Base-by-base conservation (phyloP, 2,113 vertebrate species). In the Ammodytes dubius region DNA sequence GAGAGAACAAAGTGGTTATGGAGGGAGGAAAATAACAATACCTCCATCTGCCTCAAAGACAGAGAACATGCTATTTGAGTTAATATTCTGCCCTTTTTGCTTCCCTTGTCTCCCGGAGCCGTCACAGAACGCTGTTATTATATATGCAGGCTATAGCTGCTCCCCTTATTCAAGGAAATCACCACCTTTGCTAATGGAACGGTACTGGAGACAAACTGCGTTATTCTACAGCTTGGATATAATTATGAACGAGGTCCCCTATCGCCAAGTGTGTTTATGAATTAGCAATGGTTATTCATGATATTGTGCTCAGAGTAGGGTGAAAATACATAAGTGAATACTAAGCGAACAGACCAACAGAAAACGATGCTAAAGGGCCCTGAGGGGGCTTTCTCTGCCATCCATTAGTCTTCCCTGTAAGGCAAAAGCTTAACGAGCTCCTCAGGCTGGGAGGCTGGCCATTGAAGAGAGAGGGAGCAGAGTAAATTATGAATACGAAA, bases 261-360 rank as follows among this genome's bases (percentile, higher is more conserved):
- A 88, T 90, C 78, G 61, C 89, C 85, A 70, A 91, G 91, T 90
- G 89, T 93, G 90, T 92, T 95, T 92, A 92, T 92, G 84, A 93
- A 94, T 93, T 91, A 94, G 92, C 91, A 85, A 91, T 91, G 89
- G 91, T 92, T 91, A 90, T 90, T 92, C 88, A 87, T 91, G 88
- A 83, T 91, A 88, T 88, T 93, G 87, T 91, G 91, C 90, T 93
- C 82, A 85, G 90, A 90, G 79, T 83, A 88, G 87, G 84, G 87
- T 89, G 86, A 90, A 93, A 95, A 92, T 87, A 89, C 91, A 91
- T 95, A 94, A 92, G 90, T 87, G 89, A 91, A 93, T 94, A 92
- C 94, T 94, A 93, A 94, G 93, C 89, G 86, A 88, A 82, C 70
- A 79, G 79, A 91, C 92, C 85, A 90, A 88, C 90, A 87, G 87